A percentile compares a stretch with the other conserved stretches of the same genome.
Evolutionary conservation across 2,888 invertebrate genomes (phyloP).

Genomic region (Phaedon cochleariae): DNA sequence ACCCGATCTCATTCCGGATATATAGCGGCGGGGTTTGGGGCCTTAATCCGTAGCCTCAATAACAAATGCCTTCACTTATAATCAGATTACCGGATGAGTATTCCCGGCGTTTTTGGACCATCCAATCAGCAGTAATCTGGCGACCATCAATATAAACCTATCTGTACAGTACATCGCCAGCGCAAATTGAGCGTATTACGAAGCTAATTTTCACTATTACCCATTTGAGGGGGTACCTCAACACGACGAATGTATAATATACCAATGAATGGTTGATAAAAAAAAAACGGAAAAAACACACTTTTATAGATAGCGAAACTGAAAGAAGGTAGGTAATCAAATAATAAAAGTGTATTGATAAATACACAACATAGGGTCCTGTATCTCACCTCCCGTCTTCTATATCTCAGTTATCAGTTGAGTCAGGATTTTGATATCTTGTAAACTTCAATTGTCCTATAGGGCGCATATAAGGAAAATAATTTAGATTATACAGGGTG

Average conservation of each 20-base stretch:
- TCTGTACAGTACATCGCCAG: slow-evolving; percentile 2
- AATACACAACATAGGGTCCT: no score
- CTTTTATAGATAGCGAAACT: no score
- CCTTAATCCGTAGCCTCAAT: slow-evolving; percentile 34
- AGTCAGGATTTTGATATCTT: no score
- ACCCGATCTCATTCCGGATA: not conserved
- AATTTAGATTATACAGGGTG: no score
- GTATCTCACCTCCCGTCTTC: no score
- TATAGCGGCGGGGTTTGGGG: not conserved
- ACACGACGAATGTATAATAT: not conserved
- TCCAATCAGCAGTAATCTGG: slow-evolving; percentile 47
- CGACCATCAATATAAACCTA: slow-evolving; percentile 29
- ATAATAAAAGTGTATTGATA: no score
- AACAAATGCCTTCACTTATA: slow-evolving; percentile 57
- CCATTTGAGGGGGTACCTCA: not conserved
- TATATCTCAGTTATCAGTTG: no score
- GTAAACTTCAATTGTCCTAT: no score
- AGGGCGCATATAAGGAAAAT: no score
- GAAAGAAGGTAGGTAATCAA: no score
- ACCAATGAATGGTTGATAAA: no score
- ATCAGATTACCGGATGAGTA: slow-evolving; percentile 55
- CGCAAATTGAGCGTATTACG: not conserved
- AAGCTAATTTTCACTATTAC: not conserved
- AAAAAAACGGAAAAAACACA: no score
- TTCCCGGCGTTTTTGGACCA: slow-evolving; percentile 48